Evolutionary conservation across 2,888 invertebrate species (phyloP).

Genomic region (Tetragnatha montana): DNA sequence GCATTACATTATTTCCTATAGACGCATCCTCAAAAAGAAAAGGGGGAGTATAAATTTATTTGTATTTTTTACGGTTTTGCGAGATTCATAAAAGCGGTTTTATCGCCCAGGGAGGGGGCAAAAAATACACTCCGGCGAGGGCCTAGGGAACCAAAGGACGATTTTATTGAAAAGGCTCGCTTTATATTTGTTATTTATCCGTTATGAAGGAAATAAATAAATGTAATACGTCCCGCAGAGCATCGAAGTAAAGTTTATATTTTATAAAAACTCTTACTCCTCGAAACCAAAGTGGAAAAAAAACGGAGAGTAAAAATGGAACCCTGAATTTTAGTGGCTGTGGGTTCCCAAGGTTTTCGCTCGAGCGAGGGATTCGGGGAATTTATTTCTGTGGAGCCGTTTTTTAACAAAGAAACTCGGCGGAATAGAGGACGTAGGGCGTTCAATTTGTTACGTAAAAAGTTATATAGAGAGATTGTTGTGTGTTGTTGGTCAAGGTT

Average conservation of each 20-base stretch:
- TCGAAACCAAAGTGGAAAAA: constrained; percentile 6
- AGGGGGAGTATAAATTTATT: constrained; percentile 59
- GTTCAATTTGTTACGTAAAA: background rate
- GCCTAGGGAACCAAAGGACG: constrained; percentile 40
- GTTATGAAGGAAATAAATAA: constrained; percentile 53
- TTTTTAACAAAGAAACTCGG: background rate
- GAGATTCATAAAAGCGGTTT: constrained; percentile 66
- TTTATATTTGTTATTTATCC: constrained; percentile 66
- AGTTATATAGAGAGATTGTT: background rate
- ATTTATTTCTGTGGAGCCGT: background rate
- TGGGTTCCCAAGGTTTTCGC: background rate
- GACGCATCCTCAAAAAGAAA: constrained; percentile 18
- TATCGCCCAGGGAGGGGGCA: constrained; percentile 39
- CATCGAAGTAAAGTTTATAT: constrained; percentile 52
- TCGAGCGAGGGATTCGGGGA: background rate
- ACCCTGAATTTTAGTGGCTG: constrained; percentile 22
- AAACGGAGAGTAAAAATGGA: background rate
- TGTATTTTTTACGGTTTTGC: constrained; percentile 62
- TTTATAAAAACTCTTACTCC: constrained; percentile 33
- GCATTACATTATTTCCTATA: constrained; percentile 64
- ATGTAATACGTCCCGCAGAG: constrained; percentile 51
- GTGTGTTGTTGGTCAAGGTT: too few relatives aligned
- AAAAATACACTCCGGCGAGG: constrained; percentile 38
- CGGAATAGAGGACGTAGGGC: background rate
- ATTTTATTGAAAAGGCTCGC: constrained; percentile 64